Conservation (phyloP, 1,140 invertebrate genomes). For the Drosophila parabipectinata region DNA sequence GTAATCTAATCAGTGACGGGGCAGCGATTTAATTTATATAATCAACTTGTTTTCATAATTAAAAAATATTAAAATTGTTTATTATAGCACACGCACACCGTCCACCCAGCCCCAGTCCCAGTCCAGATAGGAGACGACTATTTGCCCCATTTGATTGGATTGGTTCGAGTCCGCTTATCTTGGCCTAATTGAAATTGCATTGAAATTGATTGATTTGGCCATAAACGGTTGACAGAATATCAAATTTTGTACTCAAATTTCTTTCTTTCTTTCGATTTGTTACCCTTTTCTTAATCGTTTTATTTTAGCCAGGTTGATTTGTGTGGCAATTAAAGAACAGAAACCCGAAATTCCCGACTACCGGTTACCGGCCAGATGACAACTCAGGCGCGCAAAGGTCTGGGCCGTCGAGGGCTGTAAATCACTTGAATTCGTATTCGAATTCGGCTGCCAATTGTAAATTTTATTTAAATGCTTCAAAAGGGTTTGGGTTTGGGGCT, state of each 20-base stretch:
- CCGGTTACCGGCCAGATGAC: constrained; percentile 7
- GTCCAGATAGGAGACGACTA: constrained; percentile 18
- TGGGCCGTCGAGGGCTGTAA: constrained; percentile 6
- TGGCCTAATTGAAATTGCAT: constrained; percentile 80
- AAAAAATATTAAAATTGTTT: constrained; percentile 83
- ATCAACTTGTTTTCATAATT: constrained; percentile 83
- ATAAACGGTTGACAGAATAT: constrained; percentile 61
- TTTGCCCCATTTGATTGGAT: constrained; percentile 69
- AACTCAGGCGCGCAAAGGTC: constrained; percentile 30
- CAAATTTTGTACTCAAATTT: constrained; percentile 9
- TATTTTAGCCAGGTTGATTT: constrained; percentile 61
- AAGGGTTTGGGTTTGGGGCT: constrained; percentile 24
- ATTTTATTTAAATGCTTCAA: constrained; percentile 35
- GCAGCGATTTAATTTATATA: constrained; percentile 83
- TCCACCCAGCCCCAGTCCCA: constrained; percentile 8
- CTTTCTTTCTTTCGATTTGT: constrained; percentile 1
- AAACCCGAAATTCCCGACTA: neutral
- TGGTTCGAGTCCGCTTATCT: constrained; percentile 54
- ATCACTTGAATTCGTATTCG: constrained; percentile 9
- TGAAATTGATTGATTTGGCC: constrained; percentile 80
- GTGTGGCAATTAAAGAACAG: constrained; percentile 23
- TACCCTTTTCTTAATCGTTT: constrained; percentile 66
- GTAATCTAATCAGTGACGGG: constrained; percentile 66
- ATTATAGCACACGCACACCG: constrained; percentile 53
- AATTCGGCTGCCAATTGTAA: constrained; percentile 29